Base-by-base conservation (phyloP, 1,140 invertebrate genomes). In the Phymorhynchus buccinoides region DNA sequence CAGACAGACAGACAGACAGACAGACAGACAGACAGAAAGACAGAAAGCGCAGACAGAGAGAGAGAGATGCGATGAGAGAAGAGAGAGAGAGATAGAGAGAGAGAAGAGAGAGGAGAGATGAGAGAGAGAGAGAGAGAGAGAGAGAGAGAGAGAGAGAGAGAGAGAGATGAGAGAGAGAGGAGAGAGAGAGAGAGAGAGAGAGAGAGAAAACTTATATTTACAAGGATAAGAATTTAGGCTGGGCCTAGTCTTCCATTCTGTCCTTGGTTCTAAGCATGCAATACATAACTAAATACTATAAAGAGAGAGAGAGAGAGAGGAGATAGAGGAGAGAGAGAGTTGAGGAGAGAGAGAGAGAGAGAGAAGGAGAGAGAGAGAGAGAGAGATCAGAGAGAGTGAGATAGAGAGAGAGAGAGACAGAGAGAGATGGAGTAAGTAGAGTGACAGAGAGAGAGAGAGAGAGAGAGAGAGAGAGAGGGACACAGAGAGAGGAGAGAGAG, bases 91-190 rank as follows among this genome's bases (percentile, higher is more conserved):
- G n/a, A n/a, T n/a, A n/a, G n/a, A n/a, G n/a, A n/a, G n/a, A n/a
- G n/a, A n/a, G n/a, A n/a, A n/a, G n/a, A n/a, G 44, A 79, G 73
- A n/a, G 7, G n/a, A 12, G 83, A 22, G 35, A 37, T 35, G 79
- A 83, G 39, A 32, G 41, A 85, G 52, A 42, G 52, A 7, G 3
- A 7, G 56, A 83, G 37, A 62, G 84, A 77, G n/a, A 71, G 66
- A 42, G 14, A 44, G 37, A 22, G 35, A 56, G 44, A 73, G 27
- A n/a, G 32, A 37, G 42, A 35, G 1, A 3, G 42, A 83, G 41
- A 42, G n/a, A n/a, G 41, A 79, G 41, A 39, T 39, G 32, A n/a
- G n/a, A 37, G n/a, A 2, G 41, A 32, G 39, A 39, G 41, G 18
- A n/a, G 41, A 37, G 32, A 79, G n/a, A 14, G 41, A 14, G 41